Conservation (phyloP, 2,888 invertebrate species). For the Diogma glabrata region DNA sequence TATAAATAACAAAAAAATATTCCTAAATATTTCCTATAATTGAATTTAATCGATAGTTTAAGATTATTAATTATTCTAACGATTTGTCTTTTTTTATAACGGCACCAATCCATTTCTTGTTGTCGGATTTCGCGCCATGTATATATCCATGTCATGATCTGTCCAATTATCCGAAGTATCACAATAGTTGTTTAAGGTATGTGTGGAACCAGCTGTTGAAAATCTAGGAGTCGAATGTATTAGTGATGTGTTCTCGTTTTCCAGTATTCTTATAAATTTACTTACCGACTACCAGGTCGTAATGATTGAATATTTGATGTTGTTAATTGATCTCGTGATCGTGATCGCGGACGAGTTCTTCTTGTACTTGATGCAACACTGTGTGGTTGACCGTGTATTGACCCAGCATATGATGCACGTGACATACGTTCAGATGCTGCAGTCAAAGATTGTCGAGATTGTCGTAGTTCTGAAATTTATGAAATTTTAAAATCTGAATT, state of each 20-base stretch:
- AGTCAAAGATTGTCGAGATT: conserved; percentile 75
- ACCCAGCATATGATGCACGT: conserved; percentile 57
- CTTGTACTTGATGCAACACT: conserved; percentile 49
- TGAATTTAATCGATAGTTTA: no score
- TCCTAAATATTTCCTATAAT: neutral
- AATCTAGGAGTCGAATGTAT: conserved; percentile 31
- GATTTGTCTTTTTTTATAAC: conserved; percentile 46
- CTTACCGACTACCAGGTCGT: conserved; percentile 64
- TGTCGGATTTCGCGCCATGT: conserved; percentile 85
- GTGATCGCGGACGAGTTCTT: conserved; percentile 62
- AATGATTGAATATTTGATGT: conserved; percentile 39
- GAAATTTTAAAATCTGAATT: neutral
- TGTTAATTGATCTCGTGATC: conserved; percentile 54
- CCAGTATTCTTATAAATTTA: no score
- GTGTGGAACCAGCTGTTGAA: conserved; percentile 66
- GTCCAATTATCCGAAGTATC: conserved; percentile 90
- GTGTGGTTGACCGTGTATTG: conserved; percentile 46
- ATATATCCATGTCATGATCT: conserved; percentile 91
- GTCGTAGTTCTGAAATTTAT: conserved; percentile 56
- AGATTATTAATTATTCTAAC: no score
- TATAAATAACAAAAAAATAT: neutral
- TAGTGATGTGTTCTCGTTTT: no score
- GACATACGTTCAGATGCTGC: conserved; percentile 73
- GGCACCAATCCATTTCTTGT: conserved; percentile 76
- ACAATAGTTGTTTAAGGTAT: conserved; percentile 74